Evolutionary conservation across 1,140 invertebrate species (phyloP).

Genomic region (Brachionus sp.): DNA sequence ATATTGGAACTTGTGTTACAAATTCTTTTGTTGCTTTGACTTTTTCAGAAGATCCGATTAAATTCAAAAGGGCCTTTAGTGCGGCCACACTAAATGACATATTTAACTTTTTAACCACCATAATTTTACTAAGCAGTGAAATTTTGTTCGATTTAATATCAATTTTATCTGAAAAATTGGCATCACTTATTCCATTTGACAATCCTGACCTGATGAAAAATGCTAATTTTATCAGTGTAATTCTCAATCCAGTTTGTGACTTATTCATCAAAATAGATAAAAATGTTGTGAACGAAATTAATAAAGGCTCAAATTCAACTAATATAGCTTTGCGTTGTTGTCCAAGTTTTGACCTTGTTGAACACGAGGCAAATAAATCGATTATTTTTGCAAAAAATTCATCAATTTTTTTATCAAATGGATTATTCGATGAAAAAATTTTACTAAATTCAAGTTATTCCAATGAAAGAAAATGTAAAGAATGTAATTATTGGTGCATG

Average conservation of each 20-base stretch:
- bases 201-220: neutral
- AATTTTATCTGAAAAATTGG: slow-evolving; percentile 4
- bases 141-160: slow-evolving; percentile 46
- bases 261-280: slow-evolving; percentile 7
- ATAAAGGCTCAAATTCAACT: neutral
- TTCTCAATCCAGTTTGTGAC: slow-evolving; percentile 23
- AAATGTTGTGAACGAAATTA: neutral
- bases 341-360: neutral
- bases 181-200: neutral
- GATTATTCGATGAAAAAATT: neutral
- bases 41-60: slow-evolving; percentile 60
- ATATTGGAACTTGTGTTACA: slow-evolving; percentile 66
- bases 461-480: neutral
- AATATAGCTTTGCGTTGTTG: slow-evolving; percentile 23
- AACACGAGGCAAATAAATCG: neutral
- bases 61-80: slow-evolving; percentile 62
- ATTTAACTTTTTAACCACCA: slow-evolving; percentile 63
- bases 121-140: slow-evolving; percentile 61
- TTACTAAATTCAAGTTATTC: neutral
- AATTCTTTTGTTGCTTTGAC: slow-evolving; percentile 65
- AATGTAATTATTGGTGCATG: slow-evolving; percentile 40
- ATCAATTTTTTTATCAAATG: neutral
- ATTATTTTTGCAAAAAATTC: neutral
- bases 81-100: slow-evolving; percentile 65
- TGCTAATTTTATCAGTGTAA: slow-evolving; percentile 2